These are phyloP conservation scores for Oreamnos americanus DNA, from an alignment of 2,113 vertebrate species.

Conservation along the genomic window DNA sequence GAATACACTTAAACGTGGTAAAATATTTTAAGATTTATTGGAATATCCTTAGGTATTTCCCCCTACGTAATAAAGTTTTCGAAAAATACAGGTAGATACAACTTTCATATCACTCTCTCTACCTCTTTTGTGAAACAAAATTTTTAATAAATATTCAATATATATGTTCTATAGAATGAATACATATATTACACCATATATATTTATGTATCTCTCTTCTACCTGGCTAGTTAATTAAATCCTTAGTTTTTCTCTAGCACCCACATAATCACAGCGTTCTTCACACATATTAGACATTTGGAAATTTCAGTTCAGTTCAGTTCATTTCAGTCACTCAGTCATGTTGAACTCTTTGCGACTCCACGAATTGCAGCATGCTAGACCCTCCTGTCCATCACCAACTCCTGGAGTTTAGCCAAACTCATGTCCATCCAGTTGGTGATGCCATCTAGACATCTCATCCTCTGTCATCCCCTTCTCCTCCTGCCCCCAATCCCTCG, in stretches of 20 bases:
- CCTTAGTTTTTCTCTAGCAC: background rate
- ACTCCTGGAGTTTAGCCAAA: too few relatives aligned
- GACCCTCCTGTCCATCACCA: too few relatives aligned
- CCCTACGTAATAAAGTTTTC: background rate
- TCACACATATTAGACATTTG: background rate
- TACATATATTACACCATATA: background rate
- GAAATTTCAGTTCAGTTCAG: background rate
- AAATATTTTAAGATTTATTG: background rate
- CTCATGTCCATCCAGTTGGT: accelerated
- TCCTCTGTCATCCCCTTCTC: too few relatives aligned
- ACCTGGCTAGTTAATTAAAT: background rate
- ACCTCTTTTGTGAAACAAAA: background rate
- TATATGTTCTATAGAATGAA: background rate
- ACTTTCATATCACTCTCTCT: background rate
- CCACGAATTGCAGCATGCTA: accelerated
- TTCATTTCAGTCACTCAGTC: too few relatives aligned
- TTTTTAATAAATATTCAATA: background rate
- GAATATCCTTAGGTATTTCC: background rate
- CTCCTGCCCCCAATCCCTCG: too few relatives aligned
- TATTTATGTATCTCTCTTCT: background rate
- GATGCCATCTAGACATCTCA: too few relatives aligned
- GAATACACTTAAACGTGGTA: background rate
- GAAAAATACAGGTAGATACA: background rate
- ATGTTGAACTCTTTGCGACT: too few relatives aligned
- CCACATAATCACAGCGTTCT: background rate